Evolutionary conservation across 2,797 vertebrate genomes (phyloP).

Genomic region (Myripristis murdjan): DNA sequence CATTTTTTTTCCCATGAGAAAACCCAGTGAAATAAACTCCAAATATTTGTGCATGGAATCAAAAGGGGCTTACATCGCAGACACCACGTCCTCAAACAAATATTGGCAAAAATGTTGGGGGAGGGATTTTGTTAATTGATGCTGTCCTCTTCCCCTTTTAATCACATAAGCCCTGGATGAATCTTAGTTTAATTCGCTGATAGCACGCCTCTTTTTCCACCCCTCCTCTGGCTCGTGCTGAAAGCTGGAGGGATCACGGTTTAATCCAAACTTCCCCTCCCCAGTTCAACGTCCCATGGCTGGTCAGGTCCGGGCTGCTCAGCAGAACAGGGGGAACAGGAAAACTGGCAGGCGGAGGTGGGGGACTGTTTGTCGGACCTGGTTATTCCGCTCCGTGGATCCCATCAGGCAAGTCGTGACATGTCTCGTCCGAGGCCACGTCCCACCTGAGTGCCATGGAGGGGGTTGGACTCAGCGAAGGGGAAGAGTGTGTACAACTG

Average conservation of each 20-base stretch:
- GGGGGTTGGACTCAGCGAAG: slow-evolving; percentile 55
- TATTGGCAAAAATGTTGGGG: slow-evolving; percentile 79
- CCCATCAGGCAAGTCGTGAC: slow-evolving; percentile 79
- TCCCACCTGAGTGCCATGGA: slow-evolving; percentile 73
- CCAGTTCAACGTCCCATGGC: slow-evolving; percentile 37
- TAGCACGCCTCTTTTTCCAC: slow-evolving; percentile 75
- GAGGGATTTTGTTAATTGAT: slow-evolving; percentile 86
- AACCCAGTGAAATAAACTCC: slow-evolving; percentile 66
- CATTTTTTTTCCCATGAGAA: slow-evolving; percentile 50
- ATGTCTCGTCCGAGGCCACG: slow-evolving; percentile 71
- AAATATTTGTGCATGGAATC: slow-evolving; percentile 78
- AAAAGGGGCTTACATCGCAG: slow-evolving; percentile 76
- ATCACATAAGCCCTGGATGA: slow-evolving; percentile 85
- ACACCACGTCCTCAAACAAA: slow-evolving; percentile 82
- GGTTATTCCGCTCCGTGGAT: slow-evolving; percentile 81
- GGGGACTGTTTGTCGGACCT: slow-evolving; percentile 79
- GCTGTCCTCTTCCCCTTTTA: slow-evolving; percentile 84
- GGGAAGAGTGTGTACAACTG: slow-evolving; percentile 68
- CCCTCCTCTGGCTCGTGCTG: slow-evolving; percentile 61
- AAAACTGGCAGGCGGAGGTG: slow-evolving; percentile 66
- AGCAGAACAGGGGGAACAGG: slow-evolving; percentile 29
- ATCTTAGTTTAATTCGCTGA: slow-evolving; percentile 85
- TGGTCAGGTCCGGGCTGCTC: slow-evolving; percentile 60
- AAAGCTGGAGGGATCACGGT: slow-evolving; percentile 78
- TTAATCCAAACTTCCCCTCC: slow-evolving; percentile 70